These are phyloP conservation scores for Tolypeutes matacus DNA, from an alignment of 2,797 vertebrate genomes.

Conservation along the genomic window DNA sequence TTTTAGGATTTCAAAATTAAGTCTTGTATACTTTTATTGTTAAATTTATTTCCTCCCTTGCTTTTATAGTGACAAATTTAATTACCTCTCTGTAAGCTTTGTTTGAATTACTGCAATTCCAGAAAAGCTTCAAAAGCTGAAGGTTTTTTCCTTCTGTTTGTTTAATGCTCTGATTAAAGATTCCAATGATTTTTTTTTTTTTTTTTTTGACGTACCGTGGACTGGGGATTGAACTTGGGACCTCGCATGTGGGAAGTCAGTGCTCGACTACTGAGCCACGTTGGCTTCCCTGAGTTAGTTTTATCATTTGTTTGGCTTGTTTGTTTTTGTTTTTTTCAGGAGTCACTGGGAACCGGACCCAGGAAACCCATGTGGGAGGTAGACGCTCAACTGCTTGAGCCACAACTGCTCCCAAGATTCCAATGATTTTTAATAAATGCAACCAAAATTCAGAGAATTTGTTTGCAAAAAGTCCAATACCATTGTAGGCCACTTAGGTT, in stretches of 20 bases:
- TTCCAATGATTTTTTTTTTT: background rate
- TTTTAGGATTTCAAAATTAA: slow-evolving; percentile 16
- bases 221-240: too few relatives aligned
- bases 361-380: too few relatives aligned
- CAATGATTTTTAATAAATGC: slow-evolving; percentile 6
- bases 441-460: slow-evolving; percentile 26
- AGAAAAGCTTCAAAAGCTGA: background rate
- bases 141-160: background rate
- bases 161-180: background rate
- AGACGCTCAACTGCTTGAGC: too few relatives aligned
- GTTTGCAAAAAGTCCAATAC: background rate
- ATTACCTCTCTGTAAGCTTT: background rate
- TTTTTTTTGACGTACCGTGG: too few relatives aligned
- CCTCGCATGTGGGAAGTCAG: too few relatives aligned
- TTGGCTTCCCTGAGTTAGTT: too few relatives aligned
- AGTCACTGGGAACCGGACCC: too few relatives aligned
- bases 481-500: background rate
- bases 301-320: too few relatives aligned
- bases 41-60: background rate
- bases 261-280: too few relatives aligned
- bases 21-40: background rate
- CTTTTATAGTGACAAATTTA: background rate
- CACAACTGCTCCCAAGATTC: background rate
- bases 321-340: too few relatives aligned
- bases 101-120: slow-evolving; percentile 7